Evolutionary conservation across 2,797 vertebrate genomes (phyloP).

Genomic region (Falco naumanni): DNA sequence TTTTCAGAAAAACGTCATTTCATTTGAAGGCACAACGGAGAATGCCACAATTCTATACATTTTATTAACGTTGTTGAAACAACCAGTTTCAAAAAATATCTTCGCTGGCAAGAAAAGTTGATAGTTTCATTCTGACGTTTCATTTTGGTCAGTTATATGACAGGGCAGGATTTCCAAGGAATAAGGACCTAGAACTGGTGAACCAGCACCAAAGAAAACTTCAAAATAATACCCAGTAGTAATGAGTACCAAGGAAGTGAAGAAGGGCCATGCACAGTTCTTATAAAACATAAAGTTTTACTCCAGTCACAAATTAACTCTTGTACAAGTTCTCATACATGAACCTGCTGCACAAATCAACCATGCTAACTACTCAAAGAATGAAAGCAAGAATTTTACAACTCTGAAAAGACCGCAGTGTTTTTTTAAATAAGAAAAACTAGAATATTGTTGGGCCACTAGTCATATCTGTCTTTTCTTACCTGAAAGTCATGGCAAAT

Average conservation of each 20-base stretch:
- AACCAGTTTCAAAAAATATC: not conserved
- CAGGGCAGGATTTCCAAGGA: not conserved
- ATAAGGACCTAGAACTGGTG: not conserved
- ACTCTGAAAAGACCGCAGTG: not conserved
- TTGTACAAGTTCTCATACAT: not conserved
- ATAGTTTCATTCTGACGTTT: not conserved
- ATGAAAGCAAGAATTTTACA: not conserved
- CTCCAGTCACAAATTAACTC: not conserved
- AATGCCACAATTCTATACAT: not conserved
- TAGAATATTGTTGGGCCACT: not conserved
- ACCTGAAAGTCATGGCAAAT: conserved; percentile 98
- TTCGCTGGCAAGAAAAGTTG: not conserved
- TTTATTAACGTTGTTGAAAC: not conserved
- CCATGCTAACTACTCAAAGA: not conserved
- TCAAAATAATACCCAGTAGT: not conserved
- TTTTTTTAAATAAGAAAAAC: not conserved
- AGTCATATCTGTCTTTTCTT: not conserved
- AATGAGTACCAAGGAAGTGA: not conserved
- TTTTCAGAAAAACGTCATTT: not conserved
- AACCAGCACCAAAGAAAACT: not conserved
- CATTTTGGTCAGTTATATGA: not conserved
- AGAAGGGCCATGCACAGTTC: not conserved
- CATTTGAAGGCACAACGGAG: not conserved
- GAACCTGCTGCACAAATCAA: not conserved
- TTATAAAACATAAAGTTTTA: not conserved